These are phyloP conservation scores for Strigamia maritima DNA, from an alignment of 2,888 invertebrate species.

Conservation along the genomic window DNA sequence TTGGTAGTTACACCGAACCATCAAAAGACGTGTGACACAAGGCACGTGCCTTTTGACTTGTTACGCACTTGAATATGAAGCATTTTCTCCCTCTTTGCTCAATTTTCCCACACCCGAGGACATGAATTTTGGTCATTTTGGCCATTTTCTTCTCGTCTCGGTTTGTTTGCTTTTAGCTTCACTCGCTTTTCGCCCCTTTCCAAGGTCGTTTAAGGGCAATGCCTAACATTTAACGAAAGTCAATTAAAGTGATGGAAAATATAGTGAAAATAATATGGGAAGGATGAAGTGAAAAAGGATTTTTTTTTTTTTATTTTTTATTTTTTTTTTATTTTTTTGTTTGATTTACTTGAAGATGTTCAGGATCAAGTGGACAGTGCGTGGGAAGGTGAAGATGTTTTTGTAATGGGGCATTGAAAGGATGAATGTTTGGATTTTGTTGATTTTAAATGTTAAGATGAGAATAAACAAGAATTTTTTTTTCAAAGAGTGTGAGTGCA, in stretches of 20 bases:
- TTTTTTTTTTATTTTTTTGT: not conserved
- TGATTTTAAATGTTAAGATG: not conserved
- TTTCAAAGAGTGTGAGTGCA: not conserved
- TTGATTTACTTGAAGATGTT: not conserved
- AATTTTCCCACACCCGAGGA: not conserved
- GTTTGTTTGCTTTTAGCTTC: not conserved
- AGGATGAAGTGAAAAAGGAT: not conserved
- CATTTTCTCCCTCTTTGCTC: not conserved
- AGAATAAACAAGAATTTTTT: not conserved
- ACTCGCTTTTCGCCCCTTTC: too few relatives aligned
- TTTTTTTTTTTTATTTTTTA: not conserved
- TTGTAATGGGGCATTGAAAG: constrained; percentile 1
- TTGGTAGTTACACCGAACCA: not conserved
- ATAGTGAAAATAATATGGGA: too few relatives aligned
- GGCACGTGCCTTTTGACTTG: not conserved
- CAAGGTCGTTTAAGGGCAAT: not conserved
- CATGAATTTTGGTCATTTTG: not conserved
- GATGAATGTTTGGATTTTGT: not conserved
- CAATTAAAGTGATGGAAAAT: too few relatives aligned
- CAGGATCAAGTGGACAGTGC: not conserved
- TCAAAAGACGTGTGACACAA: not conserved
- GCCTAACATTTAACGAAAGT: too few relatives aligned
- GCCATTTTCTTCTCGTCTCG: not conserved
- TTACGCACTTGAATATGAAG: not conserved
- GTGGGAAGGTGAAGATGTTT: constrained; percentile 7